Base-by-base conservation (phyloP, 2,888 invertebrate species). In the Galeruca laticollis region DNA sequence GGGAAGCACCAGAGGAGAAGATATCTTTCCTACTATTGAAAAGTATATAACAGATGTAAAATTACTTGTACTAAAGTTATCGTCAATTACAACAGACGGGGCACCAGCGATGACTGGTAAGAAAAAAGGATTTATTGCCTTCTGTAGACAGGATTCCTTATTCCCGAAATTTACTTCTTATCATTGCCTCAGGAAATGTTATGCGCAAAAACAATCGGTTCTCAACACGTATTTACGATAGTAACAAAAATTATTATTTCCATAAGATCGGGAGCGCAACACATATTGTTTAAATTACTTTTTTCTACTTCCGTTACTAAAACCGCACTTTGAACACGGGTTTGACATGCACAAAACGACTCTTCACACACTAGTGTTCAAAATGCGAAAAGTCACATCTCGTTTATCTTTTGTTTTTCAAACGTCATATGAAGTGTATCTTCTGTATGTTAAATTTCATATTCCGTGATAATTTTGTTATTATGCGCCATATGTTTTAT, bases 61-160 rank as follows among this genome's bases (percentile, higher is more conserved):
- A 20, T 26, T 26, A 26, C 26, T 6, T 26, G 26, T 71, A 73
- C 57, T 68, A 49, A 76, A 76, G 69, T 71, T 76, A 68, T 71
- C 72, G 21, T 60, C 71, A 20, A 76, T 76, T 64, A 26, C 26
- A 26, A 26, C 26, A 26, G 26, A 26, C 2, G 26, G 26, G 26
- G 26, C 26, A 26, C 1, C 2, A 26, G 26, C 26, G 26, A 26
- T 26, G 26, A 26, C 26, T 26, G 26, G 26, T 26, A 26, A 26
- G n/a, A 68, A 69, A 40, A 76, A 72, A 49, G 73, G 70, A 68
- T 70, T 76, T 60, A 52, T 76, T 62, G 71, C 72, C 15, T 65
- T 74, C 60, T 75, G 73, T 68, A 69, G 49, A 33, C 62, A 72
- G 49, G 49, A 51, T 51, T 51, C 18, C 49, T 51, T 20, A 51